These are phyloP conservation scores for Pycnomerus fuliginosus DNA, from an alignment of 2,888 invertebrate genomes.

Conservation along the genomic window DNA sequence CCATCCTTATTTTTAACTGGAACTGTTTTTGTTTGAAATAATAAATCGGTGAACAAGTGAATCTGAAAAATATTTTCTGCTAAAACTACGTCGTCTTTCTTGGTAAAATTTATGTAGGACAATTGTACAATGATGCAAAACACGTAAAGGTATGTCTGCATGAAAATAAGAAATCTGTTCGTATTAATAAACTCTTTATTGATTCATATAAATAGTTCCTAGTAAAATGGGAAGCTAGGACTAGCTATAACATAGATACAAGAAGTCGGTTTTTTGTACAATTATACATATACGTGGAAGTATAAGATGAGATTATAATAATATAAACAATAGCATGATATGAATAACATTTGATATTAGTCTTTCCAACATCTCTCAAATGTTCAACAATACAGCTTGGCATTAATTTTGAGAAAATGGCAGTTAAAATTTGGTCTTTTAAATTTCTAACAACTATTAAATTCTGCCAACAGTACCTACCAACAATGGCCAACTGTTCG, in stretches of 20 bases:
- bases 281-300: slow-evolving; percentile 50
- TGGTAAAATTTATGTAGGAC: too few relatives aligned
- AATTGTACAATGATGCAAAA: too few relatives aligned
- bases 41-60: too few relatives aligned
- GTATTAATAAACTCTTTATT: slow-evolving; percentile 46
- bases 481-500: slow-evolving; percentile 26
- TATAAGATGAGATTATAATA: slow-evolving; percentile 34
- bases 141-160: too few relatives aligned
- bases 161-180: slow-evolving; percentile 6
- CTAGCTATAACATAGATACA: slow-evolving; percentile 52
- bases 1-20: too few relatives aligned
- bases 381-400: slow-evolving; percentile 33
- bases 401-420: slow-evolving; percentile 33
- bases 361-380: slow-evolving; percentile 28
- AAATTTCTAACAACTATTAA: slow-evolving; percentile 19
- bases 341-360: slow-evolving; percentile 38
- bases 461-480: slow-evolving; percentile 30
- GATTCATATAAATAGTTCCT: slow-evolving; percentile 51
- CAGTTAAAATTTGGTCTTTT: slow-evolving; percentile 33
- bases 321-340: slow-evolving; percentile 31
- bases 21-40: too few relatives aligned
- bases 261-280: slow-evolving; percentile 46
- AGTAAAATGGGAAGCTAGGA: slow-evolving; percentile 47
- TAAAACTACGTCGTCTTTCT: too few relatives aligned
- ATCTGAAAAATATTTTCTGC: too few relatives aligned